phyloP scores from a whole-genome alignment of 2,113 vertebrate species.

The Nothoprocta perdicaria region DNA sequence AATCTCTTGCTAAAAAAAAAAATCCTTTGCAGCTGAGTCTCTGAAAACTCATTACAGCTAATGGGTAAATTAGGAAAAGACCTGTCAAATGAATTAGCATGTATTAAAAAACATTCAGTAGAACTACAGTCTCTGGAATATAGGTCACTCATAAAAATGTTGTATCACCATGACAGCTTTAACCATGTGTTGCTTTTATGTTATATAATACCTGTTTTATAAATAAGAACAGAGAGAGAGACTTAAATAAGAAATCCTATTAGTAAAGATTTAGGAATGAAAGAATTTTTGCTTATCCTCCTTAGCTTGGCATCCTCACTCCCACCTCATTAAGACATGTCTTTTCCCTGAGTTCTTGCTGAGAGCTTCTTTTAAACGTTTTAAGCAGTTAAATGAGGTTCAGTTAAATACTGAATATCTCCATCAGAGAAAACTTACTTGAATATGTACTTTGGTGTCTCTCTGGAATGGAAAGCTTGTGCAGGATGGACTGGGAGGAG shows the following conservation, averaged over 20 bases:
- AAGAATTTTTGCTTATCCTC: slow-evolving; percentile 48
- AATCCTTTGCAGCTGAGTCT: slow-evolving; percentile 39
- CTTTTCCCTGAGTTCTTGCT: background rate
- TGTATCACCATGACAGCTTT: slow-evolving; percentile 37
- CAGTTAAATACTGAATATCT: slow-evolving; percentile 44
- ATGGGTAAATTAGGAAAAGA: slow-evolving; percentile 39
- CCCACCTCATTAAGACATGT: background rate
- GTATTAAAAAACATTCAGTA: slow-evolving; percentile 20
- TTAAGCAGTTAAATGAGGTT: slow-evolving; percentile 56
- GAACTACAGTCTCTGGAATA: slow-evolving; percentile 18
- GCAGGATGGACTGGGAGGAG: slow-evolving; percentile 35
- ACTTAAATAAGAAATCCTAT: slow-evolving; percentile 44
- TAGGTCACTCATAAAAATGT: slow-evolving; percentile 19
- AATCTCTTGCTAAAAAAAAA: slow-evolving; percentile 63
- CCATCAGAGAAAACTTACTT: slow-evolving; percentile 39
- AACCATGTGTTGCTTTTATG: slow-evolving; percentile 37
- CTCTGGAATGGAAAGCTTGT: background rate
- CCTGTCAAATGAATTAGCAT: slow-evolving; percentile 26
- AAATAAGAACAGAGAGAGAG: slow-evolving; percentile 49
- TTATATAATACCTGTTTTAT: slow-evolving; percentile 52
- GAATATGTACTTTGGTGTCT: slow-evolving; percentile 31
- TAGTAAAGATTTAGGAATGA: slow-evolving; percentile 34
- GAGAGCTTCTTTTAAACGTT: slow-evolving; percentile 45
- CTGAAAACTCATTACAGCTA: slow-evolving; percentile 64
- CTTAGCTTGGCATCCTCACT: background rate